phyloP scores from a whole-genome alignment of 1,140 invertebrate species.

The Drosophila ogumai region DNA sequence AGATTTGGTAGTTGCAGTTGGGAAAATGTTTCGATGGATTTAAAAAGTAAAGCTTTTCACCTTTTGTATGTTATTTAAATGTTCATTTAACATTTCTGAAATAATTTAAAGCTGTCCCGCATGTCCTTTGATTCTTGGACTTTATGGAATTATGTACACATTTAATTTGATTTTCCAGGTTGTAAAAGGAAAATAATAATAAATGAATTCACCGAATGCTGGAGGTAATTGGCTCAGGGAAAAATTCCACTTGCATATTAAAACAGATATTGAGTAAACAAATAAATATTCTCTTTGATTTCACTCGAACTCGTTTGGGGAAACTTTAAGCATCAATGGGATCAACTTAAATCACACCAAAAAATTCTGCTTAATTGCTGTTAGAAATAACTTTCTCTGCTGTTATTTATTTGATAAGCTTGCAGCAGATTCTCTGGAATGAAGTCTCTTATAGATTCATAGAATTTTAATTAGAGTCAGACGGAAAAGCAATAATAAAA shows the following conservation, averaged over 20 bases:
- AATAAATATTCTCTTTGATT: conserved; percentile 6
- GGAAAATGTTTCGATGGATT: background rate
- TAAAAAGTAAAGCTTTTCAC: background rate
- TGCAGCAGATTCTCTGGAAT: background rate
- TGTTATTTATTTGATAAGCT: background rate
- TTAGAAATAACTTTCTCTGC: background rate
- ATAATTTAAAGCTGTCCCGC: background rate
- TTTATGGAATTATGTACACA: background rate
- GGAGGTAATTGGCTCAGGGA: background rate
- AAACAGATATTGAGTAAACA: background rate
- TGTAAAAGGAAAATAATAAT: background rate
- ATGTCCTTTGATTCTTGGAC: background rate
- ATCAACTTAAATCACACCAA: background rate
- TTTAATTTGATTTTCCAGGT: background rate
- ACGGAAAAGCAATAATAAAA: background rate
- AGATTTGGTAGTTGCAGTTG: background rate
- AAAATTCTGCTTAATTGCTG: background rate
- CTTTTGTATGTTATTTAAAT: background rate
- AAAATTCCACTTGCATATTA: background rate
- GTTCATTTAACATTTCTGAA: background rate
- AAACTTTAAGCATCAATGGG: no score
- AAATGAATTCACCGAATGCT: background rate
- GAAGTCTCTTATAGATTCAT: background rate
- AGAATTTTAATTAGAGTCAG: background rate
- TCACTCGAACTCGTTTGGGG: background rate